phyloP scores from a whole-genome alignment of 2,888 invertebrate species.

The Drosophila villosipedis region DNA sequence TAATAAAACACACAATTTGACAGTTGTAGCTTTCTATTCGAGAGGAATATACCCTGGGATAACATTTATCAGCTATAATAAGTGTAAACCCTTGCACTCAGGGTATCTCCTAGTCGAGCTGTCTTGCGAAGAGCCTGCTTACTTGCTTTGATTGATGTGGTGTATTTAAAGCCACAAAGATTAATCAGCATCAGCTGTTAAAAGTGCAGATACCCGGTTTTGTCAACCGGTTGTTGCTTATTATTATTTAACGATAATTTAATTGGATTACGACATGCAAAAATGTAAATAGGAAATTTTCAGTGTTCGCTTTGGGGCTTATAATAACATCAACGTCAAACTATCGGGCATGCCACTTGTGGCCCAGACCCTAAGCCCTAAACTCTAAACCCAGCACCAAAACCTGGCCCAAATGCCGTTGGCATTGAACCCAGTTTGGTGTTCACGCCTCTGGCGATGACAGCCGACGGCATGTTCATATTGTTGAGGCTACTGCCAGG shows the following conservation, averaged over 20 bases:
- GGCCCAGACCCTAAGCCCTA: not conserved
- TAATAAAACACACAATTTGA: not conserved
- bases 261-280: conserved; percentile 33
- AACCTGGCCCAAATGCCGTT: conserved; percentile 3
- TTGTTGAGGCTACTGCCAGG: conserved; percentile 21
- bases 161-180: not conserved
- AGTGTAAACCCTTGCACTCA: not conserved
- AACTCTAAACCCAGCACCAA: not conserved
- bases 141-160: not conserved
- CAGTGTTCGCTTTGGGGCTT: conserved; percentile 21
- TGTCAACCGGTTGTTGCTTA: conserved; percentile 1
- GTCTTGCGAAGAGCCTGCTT: not conserved
- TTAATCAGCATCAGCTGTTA: not conserved
- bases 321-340: conserved; percentile 30
- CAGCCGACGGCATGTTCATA: conserved; percentile 35
- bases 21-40: not conserved
- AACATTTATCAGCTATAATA: not conserved
- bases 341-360: conserved; percentile 42
- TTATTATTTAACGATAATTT: conserved; percentile 31
- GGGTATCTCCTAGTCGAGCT: not conserved
- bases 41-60: not conserved
- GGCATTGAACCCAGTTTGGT: conserved; percentile 6
- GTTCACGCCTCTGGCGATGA: conserved; percentile 25
- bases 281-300: conserved; percentile 25
- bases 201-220: not conserved